These are phyloP conservation scores for Fukomys damarensis DNA, from an alignment of 2,113 vertebrate species.

Conservation along the genomic window DNA sequence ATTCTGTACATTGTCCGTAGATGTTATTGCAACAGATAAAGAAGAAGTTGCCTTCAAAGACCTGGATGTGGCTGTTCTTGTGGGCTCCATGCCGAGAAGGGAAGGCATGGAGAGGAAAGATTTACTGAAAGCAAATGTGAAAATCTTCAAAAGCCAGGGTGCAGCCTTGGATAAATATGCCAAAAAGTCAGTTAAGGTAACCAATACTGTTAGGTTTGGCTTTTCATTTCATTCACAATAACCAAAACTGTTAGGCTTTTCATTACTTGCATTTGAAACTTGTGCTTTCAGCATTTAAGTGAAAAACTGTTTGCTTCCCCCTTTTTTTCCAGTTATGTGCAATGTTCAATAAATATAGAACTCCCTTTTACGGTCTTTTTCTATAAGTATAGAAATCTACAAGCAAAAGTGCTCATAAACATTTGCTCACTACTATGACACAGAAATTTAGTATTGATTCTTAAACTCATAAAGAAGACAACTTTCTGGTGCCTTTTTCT, in stretches of 20 bases:
- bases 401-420: slow-evolving; percentile 36
- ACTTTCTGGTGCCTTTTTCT: slow-evolving; percentile 8
- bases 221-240: too few relatives aligned
- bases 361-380: slow-evolving; percentile 17
- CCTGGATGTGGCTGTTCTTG: slow-evolving; percentile 95
- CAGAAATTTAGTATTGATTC: not conserved
- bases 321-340: not conserved
- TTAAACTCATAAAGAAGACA: not conserved
- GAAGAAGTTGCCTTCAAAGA: slow-evolving; percentile 97
- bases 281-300: not conserved
- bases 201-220: not conserved
- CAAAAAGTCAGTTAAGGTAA: slow-evolving; percentile 98
- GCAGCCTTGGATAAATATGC: slow-evolving; percentile 95
- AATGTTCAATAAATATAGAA: not conserved
- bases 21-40: slow-evolving; percentile 96
- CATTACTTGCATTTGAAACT: not conserved
- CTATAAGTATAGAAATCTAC: not conserved
- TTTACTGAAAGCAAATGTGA: slow-evolving; percentile 97
- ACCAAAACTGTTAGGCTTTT: not conserved
- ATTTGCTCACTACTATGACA: not conserved
- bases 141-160: slow-evolving; percentile 98
- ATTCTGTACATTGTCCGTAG: slow-evolving; percentile 83
- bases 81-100: slow-evolving; percentile 98
- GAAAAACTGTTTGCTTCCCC: not conserved
- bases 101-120: slow-evolving; percentile 99